phyloP scores from a whole-genome alignment of 2,888 invertebrate species.

The Drosophila borborema region DNA sequence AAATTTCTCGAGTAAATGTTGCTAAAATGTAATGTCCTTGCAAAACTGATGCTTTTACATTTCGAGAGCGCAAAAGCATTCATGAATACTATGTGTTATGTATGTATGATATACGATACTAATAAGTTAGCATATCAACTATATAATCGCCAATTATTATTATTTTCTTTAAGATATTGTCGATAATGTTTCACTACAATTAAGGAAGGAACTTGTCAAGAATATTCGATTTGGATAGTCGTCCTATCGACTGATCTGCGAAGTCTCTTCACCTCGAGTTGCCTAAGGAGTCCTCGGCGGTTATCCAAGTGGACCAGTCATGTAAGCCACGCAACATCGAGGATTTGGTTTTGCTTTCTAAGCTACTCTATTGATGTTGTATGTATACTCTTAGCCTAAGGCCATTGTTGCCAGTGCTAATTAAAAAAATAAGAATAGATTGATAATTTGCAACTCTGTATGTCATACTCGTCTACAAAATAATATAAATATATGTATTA shows the following conservation, averaged over 20 bases:
- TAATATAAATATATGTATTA: slow-evolving; percentile 5
- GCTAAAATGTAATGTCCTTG: neutral
- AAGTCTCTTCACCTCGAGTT: slow-evolving; percentile 75
- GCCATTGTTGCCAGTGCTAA: neutral
- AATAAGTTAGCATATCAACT: neutral
- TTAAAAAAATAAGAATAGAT: neutral
- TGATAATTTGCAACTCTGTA: neutral
- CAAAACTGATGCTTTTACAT: slow-evolving; percentile 15
- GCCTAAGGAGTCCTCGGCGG: slow-evolving; percentile 46
- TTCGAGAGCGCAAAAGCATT: slow-evolving; percentile 44
- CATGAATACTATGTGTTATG: slow-evolving; percentile 40
- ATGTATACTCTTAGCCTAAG: neutral
- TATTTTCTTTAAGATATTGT: slow-evolving; percentile 40
- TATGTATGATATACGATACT: slow-evolving; percentile 1
- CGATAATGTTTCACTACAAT: slow-evolving; percentile 39
- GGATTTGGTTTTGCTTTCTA: neutral
- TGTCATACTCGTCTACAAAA: neutral
- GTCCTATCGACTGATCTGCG: slow-evolving; percentile 68
- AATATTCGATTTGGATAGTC: slow-evolving; percentile 62
- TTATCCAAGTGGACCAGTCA: too few species aligned
- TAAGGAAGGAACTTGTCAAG: slow-evolving; percentile 28
- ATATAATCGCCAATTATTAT: too few species aligned
- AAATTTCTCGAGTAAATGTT: neutral
- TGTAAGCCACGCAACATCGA: neutral
- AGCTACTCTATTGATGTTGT: slow-evolving; percentile 1